phyloP scores from a whole-genome alignment of 1,140 invertebrate species.

The Platyscapa corneri region DNA sequence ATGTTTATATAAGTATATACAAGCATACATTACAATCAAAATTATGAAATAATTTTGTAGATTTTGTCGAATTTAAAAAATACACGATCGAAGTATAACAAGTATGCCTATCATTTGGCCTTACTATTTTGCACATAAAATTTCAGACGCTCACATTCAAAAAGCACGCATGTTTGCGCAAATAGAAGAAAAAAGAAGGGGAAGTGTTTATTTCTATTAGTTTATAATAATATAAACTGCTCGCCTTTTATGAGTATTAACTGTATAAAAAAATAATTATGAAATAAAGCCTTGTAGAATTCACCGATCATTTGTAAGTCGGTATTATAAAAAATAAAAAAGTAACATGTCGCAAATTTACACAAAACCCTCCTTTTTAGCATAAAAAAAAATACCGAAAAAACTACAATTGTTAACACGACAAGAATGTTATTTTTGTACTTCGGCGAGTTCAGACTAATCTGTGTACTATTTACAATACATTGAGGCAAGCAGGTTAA shows the following conservation, averaged over 20 bases:
- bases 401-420: slow-evolving; percentile 30
- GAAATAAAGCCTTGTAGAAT: slow-evolving; percentile 39
- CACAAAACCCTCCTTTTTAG: slow-evolving; percentile 21
- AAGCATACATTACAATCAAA: neutral
- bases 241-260: slow-evolving; percentile 47
- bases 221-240: slow-evolving; percentile 41
- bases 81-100: slow-evolving; percentile 28
- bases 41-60: slow-evolving; percentile 21
- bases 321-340: slow-evolving; percentile 33
- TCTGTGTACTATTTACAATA: slow-evolving; percentile 47
- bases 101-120: slow-evolving; percentile 69
- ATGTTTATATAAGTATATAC: no score
- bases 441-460: slow-evolving; percentile 42
- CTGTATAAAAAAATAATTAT: slow-evolving; percentile 42
- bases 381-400: neutral
- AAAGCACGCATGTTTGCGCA: neutral
- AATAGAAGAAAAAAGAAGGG: slow-evolving; percentile 55
- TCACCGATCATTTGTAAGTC: slow-evolving; percentile 48
- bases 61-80: slow-evolving; percentile 37
- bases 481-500: slow-evolving; percentile 20
- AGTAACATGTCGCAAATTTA: slow-evolving; percentile 18
- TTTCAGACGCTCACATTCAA: slow-evolving; percentile 3
- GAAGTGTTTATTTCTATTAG: slow-evolving; percentile 45
- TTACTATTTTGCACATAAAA: slow-evolving; percentile 64
- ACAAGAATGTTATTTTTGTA: slow-evolving; percentile 52